A percentile compares a stretch with the other conserved stretches of the same genome.
Conservation (phyloP, 2,888 invertebrate species). For the Campopleginae sp. region DNA sequence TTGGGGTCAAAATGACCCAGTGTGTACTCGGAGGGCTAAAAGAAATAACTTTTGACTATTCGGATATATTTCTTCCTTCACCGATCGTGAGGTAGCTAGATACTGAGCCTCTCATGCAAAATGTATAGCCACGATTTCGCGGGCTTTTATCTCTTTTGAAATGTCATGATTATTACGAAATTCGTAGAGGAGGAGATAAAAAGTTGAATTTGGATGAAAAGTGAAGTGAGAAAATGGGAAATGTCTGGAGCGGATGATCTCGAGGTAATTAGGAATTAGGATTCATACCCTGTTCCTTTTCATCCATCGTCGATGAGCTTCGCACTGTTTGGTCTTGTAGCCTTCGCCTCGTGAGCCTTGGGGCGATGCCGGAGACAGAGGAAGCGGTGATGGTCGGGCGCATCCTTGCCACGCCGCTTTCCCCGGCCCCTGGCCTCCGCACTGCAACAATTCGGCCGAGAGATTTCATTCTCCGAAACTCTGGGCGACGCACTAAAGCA, state of each 20-base stretch:
- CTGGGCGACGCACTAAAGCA: slow-evolving; percentile 29
- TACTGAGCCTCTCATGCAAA: too few species aligned
- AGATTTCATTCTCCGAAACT: slow-evolving; percentile 50
- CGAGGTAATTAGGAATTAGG: neutral
- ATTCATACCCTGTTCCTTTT: slow-evolving; percentile 92
- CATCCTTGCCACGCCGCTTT: slow-evolving; percentile 91
- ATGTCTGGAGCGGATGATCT: neutral
- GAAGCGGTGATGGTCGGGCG: slow-evolving; percentile 81
- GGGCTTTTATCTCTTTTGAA: too few species aligned
- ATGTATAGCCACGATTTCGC: too few species aligned
- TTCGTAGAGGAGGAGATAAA: too few species aligned
- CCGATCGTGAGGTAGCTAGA: too few species aligned
- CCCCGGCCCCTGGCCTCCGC: slow-evolving; percentile 85
- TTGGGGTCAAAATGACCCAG: too few species aligned
- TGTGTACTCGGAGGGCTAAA: too few species aligned
- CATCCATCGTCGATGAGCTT: slow-evolving; percentile 92
- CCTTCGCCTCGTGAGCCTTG: slow-evolving; percentile 79
- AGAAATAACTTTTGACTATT: too few species aligned
- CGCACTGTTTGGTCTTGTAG: slow-evolving; percentile 87
- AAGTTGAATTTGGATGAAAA: neutral
- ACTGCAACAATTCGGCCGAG: slow-evolving; percentile 85
- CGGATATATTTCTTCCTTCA: too few species aligned
- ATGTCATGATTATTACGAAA: too few species aligned
- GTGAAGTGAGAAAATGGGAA: neutral
- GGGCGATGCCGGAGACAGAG: slow-evolving; percentile 78